Percentiles rank a stretch among this genome's conserved stretches.
Evolutionary conservation across 1,140 invertebrate genomes (phyloP).

Genomic region (Vanessa atalanta): DNA sequence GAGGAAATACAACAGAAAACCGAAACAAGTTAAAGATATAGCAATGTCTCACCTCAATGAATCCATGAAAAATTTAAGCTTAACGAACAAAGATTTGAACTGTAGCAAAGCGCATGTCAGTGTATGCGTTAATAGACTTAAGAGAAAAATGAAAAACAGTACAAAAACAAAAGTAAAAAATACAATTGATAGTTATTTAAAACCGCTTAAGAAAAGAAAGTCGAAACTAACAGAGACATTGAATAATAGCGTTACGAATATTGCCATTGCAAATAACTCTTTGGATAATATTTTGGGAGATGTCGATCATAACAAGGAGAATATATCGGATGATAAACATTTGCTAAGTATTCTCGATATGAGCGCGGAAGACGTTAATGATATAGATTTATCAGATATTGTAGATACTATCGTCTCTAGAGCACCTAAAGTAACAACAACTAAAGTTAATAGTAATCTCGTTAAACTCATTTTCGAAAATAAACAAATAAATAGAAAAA

Average conservation of each 20-base stretch:
- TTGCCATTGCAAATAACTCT: constrained; percentile 38
- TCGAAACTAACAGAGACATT: constrained; percentile 42
- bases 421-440: constrained; percentile 55
- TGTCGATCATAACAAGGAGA: constrained; percentile 41
- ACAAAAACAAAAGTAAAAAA: constrained; percentile 52
- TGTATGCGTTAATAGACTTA: constrained; percentile 61
- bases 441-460: constrained; percentile 61
- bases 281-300: constrained; percentile 13
- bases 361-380: constrained; percentile 71
- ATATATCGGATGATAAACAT: constrained; percentile 32
- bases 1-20: constrained; percentile 66
- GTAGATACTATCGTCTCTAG: constrained; percentile 81
- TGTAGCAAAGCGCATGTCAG: constrained; percentile 59
- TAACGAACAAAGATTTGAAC: constrained; percentile 51
- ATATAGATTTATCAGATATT: constrained; percentile 82
- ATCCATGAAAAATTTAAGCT: constrained; percentile 57
- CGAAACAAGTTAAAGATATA: constrained; percentile 55
- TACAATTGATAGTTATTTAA: constrained; percentile 67
- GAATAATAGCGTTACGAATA: constrained; percentile 49
- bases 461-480: constrained; percentile 69
- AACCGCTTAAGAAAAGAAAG: constrained; percentile 54
- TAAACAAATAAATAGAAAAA: constrained; percentile 49
- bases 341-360: constrained; percentile 60
- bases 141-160: constrained; percentile 59
- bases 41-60: constrained; percentile 47